Percentiles rank a stretch among this genome's conserved stretches.
phyloP scores from a whole-genome alignment of 2,113 vertebrate genomes.

The Scopus umbretta region DNA sequence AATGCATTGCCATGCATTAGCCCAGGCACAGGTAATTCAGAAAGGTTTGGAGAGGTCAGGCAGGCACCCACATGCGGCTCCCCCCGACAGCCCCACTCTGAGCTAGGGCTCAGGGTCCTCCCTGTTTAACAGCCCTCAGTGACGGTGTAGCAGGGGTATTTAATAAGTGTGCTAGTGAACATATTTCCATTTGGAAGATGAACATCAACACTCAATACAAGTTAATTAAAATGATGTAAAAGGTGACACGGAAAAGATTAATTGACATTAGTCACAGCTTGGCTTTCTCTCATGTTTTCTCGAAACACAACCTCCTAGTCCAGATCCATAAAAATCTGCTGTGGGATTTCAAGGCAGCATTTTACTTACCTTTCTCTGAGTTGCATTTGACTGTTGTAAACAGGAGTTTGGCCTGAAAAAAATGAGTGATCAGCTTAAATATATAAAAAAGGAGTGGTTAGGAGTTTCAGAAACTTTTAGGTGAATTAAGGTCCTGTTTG shows the following conservation, averaged over 20 bases:
- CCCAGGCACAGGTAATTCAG: not conserved
- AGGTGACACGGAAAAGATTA: constrained; percentile 40
- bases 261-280: not conserved
- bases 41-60: not conserved
- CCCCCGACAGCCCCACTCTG: not conserved
- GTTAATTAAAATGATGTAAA: constrained; percentile 64
- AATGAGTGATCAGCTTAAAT: not conserved
- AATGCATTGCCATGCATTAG: not conserved
- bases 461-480: not conserved
- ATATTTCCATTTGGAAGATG: constrained; percentile 21
- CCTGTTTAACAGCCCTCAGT: not conserved
- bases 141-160: not conserved
- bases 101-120: not conserved
- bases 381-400: not conserved
- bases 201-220: constrained; percentile 20
- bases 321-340: not conserved
- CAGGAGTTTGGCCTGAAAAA: not conserved
- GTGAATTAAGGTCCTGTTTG: not conserved
- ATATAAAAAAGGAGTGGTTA: not conserved
- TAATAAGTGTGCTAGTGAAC: constrained; percentile 11
- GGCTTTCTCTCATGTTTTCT: not conserved
- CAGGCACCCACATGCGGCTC: not conserved
- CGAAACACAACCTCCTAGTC: not conserved
- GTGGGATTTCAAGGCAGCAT: not conserved
- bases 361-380: not conserved